Conservation (phyloP, 2,797 vertebrate species). For the Mallotus villosus region DNA sequence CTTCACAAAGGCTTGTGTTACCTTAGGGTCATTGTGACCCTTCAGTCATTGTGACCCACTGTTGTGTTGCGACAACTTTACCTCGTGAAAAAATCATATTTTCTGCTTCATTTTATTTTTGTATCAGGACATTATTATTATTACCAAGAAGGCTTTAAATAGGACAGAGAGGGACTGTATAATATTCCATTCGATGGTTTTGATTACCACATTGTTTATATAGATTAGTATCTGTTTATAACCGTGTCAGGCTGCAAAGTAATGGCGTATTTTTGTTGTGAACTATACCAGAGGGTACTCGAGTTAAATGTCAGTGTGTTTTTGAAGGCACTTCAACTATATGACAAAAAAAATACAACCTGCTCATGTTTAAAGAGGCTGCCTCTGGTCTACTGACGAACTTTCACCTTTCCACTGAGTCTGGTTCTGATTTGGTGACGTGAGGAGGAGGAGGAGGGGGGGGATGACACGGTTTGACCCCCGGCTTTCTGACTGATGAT, state of each 20-base stretch:
- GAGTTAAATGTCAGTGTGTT: neutral
- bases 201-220: too few species aligned
- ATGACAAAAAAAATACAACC: neutral
- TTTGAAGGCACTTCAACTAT: neutral
- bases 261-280: neutral
- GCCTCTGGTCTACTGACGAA: conserved; percentile 6
- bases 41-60: too few species aligned
- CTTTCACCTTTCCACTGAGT: conserved; percentile 10
- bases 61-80: too few species aligned
- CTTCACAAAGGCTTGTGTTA: too few species aligned
- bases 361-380: neutral
- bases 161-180: too few species aligned
- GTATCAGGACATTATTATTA: too few species aligned
- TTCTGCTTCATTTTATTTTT: too few species aligned
- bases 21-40: too few species aligned
- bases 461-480: neutral
- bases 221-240: neutral
- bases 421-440: conserved; percentile 23
- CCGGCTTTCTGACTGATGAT: conserved; percentile 13
- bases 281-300: neutral
- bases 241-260: neutral
- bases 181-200: too few species aligned
- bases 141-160: too few species aligned
- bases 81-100: too few species aligned
- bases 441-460: neutral